These are phyloP conservation scores for Ostrea edulis DNA, from an alignment of 1,140 invertebrate species.

Conservation along the genomic window DNA sequence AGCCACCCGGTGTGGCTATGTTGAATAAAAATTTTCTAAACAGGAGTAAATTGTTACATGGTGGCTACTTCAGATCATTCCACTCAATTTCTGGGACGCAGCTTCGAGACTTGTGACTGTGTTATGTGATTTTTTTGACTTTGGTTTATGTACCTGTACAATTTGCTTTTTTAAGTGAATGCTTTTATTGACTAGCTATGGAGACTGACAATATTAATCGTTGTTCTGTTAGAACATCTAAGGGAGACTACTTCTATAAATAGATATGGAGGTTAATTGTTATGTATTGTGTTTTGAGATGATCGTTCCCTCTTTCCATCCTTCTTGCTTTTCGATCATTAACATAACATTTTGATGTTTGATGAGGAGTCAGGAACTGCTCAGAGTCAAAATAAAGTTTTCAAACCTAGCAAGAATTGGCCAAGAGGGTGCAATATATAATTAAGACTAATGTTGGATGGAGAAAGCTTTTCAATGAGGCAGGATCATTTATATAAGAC, in stretches of 20 bases:
- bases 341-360: not conserved
- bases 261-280: not conserved
- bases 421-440: not conserved
- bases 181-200: slow-evolving; percentile 24
- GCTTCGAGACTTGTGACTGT: slow-evolving; percentile 21
- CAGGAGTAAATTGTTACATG: slow-evolving; percentile 6
- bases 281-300: not conserved
- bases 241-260: slow-evolving; percentile 13
- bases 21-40: slow-evolving; percentile 1
- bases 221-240: slow-evolving; percentile 5
- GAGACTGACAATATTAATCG: slow-evolving; percentile 9
- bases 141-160: slow-evolving; percentile 22
- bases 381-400: not conserved
- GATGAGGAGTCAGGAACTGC: not conserved
- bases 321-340: slow-evolving; percentile 9
- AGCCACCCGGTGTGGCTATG: slow-evolving; percentile 6
- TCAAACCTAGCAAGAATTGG: slow-evolving; percentile 10
- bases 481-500: slow-evolving; percentile 7
- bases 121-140: not conserved
- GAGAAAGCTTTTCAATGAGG: slow-evolving; percentile 17
- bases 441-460: not conserved
- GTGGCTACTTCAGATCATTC: slow-evolving; percentile 8
- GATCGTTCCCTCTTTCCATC: not conserved
- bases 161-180: slow-evolving; percentile 20
- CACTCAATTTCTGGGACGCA: slow-evolving; percentile 30